Conservation (phyloP, 2,113 vertebrate genomes). For the Otis tarda region DNA sequence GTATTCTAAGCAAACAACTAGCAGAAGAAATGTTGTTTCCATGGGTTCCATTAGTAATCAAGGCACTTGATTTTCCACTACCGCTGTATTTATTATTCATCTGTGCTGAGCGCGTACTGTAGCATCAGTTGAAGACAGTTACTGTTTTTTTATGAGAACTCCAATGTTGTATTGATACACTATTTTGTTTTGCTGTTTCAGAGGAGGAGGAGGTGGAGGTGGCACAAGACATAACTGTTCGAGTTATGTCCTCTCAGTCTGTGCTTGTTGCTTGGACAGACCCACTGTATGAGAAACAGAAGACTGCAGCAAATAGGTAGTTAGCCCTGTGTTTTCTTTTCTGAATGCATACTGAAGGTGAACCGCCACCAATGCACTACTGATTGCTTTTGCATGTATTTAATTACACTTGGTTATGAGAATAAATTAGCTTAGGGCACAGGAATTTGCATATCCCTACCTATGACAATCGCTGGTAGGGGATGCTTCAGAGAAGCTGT, state of each 20-base stretch:
- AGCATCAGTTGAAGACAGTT: neutral
- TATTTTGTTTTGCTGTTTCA: conserved; percentile 67
- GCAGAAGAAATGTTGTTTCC: neutral
- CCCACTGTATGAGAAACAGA: conserved; percentile 85
- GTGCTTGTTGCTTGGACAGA: conserved; percentile 94
- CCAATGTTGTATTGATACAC: neutral
- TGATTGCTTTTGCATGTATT: neutral
- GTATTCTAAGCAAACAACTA: neutral
- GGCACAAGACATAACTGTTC: conserved; percentile 86
- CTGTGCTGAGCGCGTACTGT: neutral
- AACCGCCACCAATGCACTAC: neutral
- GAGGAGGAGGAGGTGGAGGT: conserved; percentile 85
- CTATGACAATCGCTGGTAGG: neutral
- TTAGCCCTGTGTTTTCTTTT: neutral
- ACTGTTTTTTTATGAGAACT: neutral
- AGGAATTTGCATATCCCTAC: neutral
- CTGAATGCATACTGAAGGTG: neutral
- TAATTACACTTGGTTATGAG: neutral
- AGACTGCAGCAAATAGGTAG: conserved; percentile 74
- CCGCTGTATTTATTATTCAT: neutral
- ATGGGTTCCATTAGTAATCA: neutral
- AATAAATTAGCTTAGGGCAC: neutral
- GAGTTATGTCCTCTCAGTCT: conserved; percentile 94
- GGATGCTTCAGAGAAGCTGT: neutral
- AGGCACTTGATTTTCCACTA: neutral